Percentiles rank a stretch among this genome's conserved stretches.
These are phyloP conservation scores for Leucoptera coffeella DNA, from an alignment of 2,888 invertebrate species.

Conservation along the genomic window DNA sequence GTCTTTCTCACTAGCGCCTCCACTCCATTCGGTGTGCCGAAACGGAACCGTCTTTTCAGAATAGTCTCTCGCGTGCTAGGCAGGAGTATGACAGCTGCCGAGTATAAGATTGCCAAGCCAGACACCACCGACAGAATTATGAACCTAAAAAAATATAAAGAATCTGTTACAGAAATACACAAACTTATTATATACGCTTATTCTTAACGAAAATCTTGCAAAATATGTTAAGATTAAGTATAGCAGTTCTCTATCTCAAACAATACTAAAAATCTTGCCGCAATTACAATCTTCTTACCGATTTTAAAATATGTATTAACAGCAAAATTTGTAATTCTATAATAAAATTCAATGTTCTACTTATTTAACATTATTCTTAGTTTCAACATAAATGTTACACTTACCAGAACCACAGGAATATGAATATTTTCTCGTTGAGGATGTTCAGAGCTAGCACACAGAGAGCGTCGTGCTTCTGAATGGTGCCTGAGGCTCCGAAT, in stretches of 20 bases:
- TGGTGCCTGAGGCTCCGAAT: constrained; percentile 81
- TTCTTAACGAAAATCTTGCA: too few species aligned
- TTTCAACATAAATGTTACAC: constrained; percentile 9
- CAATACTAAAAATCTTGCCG: too few species aligned
- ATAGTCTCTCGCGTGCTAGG: constrained; percentile 78
- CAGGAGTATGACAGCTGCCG: constrained; percentile 69
- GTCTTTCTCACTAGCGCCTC: constrained; percentile 71
- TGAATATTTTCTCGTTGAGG: constrained; percentile 88
- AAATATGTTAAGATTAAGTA: too few species aligned
- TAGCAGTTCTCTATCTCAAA: too few species aligned
- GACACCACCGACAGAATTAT: constrained; percentile 70
- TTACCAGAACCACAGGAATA: constrained; percentile 75
- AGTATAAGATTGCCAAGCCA: constrained; percentile 76
- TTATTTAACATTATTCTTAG: too few species aligned
- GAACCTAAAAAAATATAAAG: constrained; percentile 75
- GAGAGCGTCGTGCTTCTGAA: constrained; percentile 77
- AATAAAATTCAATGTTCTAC: too few species aligned
- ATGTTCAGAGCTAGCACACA: constrained; percentile 87
- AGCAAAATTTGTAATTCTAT: too few species aligned
- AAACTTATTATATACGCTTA: too few species aligned
- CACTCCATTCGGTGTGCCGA: constrained; percentile 68
- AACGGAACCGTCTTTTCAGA: constrained; percentile 72
- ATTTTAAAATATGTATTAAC: too few species aligned
- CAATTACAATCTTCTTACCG: too few species aligned
- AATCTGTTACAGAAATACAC: too few species aligned